A percentile compares a stretch with the other conserved stretches of the same genome.
These are phyloP conservation scores for Philotrypesis tridentata DNA, from an alignment of 1,140 invertebrate species.

Conservation along the genomic window DNA sequence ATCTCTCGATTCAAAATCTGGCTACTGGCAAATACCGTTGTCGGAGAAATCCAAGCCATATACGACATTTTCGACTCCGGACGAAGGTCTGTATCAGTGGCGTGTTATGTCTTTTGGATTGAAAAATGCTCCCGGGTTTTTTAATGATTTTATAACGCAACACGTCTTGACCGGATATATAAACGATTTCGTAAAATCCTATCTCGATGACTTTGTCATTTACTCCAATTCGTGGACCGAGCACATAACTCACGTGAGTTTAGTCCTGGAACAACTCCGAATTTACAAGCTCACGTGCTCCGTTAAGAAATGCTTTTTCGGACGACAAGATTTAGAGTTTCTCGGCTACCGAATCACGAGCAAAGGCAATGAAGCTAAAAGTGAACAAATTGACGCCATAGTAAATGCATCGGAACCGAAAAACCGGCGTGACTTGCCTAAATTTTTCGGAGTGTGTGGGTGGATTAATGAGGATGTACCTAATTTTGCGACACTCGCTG, in stretches of 20 bases:
- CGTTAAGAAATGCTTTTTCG: conserved; percentile 35
- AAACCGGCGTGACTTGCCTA: conserved; percentile 32
- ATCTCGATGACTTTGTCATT: conserved; percentile 1
- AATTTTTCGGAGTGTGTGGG: conserved; percentile 44
- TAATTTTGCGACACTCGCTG: not conserved
- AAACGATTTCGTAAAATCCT: not conserved
- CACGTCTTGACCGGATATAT: not conserved
- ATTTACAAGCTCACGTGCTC: conserved; percentile 6
- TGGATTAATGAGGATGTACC: conserved; percentile 52
- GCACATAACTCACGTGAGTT: conserved; percentile 19
- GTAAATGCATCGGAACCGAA: not conserved
- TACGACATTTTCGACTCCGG: conserved; percentile 65
- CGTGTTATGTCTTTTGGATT: conserved; percentile 3
- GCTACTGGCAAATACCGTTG: too few species aligned
- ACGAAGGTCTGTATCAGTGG: conserved; percentile 47
- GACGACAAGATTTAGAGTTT: conserved; percentile 3
- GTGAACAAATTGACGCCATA: conserved; percentile 8
- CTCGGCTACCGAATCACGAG: conserved; percentile 37
- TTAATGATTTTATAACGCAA: not conserved
- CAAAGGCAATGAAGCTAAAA: conserved; percentile 24
- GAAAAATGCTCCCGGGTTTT: not conserved
- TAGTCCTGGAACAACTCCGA: conserved; percentile 25
- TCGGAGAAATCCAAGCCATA: too few species aligned
- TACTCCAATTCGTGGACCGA: conserved; percentile 30
- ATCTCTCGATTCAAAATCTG: too few species aligned